Percentiles rank a stretch among this genome's conserved stretches.
phyloP scores from a whole-genome alignment of 1,140 invertebrate genomes.

The Ctenoplectra terminalis region DNA sequence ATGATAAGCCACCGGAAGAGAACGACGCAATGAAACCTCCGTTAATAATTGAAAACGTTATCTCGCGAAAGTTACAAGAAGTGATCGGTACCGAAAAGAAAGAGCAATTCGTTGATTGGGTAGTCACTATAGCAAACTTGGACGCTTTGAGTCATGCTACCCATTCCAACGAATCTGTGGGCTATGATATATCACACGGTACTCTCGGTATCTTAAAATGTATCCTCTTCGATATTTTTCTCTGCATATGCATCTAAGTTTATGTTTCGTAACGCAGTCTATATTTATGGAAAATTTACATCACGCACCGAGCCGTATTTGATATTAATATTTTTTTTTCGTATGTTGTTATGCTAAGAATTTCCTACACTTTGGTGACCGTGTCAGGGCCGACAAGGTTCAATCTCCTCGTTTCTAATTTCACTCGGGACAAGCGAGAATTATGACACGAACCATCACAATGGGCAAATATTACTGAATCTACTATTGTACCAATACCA shows the following conservation, averaged over 20 bases:
- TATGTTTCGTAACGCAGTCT: not conserved
- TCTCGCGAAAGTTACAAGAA: conserved; percentile 27
- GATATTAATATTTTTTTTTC: not conserved
- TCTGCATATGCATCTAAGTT: conserved; percentile 78
- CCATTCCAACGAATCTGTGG: conserved; percentile 69
- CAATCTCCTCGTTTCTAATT: not conserved
- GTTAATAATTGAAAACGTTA: conserved; percentile 18
- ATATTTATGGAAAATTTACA: conserved; percentile 25
- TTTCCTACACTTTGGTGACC: not conserved
- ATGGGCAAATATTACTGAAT: conserved; percentile 12
- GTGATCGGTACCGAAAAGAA: conserved; percentile 55
- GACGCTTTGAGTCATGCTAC: conserved; percentile 64
- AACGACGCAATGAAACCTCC: not conserved
- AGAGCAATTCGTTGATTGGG: conserved; percentile 70
- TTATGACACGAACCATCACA: not conserved
- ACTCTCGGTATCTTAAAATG: conserved; percentile 76
- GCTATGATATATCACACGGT: conserved; percentile 72
- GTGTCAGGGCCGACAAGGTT: not conserved
- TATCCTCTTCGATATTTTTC: conserved; percentile 78
- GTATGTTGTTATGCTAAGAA: conserved; percentile 24
- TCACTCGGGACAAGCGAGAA: not conserved
- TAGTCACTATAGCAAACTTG: conserved; percentile 62
- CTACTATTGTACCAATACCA: conserved; percentile 8
- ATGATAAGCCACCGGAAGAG: not conserved
- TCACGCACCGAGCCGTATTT: conserved; percentile 41